Conservation (phyloP, 2,113 vertebrate genomes). For the Poeciliopsis prolifica region DNA sequence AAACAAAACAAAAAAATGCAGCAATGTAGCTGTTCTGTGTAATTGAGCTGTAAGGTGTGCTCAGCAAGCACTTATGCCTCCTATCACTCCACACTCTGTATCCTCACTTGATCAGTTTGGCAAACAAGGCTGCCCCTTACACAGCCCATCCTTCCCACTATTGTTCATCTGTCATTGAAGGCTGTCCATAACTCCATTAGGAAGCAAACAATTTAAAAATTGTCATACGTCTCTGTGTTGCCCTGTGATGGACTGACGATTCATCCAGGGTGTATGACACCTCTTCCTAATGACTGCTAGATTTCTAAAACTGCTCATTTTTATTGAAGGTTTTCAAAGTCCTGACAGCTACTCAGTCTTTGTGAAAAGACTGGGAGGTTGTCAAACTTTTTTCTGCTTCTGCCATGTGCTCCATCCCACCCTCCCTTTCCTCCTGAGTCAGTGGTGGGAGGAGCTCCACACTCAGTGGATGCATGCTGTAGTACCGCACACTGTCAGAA, state of each 20-base stretch:
- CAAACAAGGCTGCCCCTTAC: neutral
- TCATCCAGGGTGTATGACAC: neutral
- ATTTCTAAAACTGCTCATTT: neutral
- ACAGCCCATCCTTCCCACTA: neutral
- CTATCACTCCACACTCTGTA: neutral
- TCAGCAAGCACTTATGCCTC: neutral
- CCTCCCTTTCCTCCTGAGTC: constrained; percentile 22
- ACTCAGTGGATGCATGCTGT: constrained; percentile 52
- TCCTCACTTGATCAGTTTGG: neutral
- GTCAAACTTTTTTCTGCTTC: neutral
- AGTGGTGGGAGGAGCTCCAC: constrained; percentile 64
- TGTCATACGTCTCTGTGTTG: too few relatives aligned
- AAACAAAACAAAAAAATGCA: neutral
- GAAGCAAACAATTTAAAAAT: neutral
- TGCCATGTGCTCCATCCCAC: neutral
- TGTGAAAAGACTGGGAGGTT: neutral
- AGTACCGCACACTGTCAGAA: constrained; percentile 65
- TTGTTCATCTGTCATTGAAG: neutral
- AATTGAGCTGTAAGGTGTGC: neutral
- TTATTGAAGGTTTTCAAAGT: neutral
- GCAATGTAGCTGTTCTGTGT: neutral
- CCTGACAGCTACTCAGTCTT: neutral
- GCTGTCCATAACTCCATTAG: neutral
- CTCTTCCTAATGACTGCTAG: neutral
- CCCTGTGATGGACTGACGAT: too few relatives aligned